Evolutionary conservation across 2,113 vertebrate species (phyloP), one percentile per base, ranked within the genome.

Genomic region (Leptocoma aspasia): DNA sequence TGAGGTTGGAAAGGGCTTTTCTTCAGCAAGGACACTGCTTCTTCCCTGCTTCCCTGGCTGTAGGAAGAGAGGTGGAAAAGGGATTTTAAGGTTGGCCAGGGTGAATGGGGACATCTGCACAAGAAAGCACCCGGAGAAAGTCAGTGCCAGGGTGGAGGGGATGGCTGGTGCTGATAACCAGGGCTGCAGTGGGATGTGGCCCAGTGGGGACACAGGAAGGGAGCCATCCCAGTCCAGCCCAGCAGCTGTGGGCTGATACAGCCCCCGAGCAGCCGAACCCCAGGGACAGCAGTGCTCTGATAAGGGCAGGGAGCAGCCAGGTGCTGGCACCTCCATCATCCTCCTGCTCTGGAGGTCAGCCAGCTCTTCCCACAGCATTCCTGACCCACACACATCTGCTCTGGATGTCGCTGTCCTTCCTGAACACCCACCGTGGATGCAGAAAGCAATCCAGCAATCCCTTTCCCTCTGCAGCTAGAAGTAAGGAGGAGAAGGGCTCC

Each of bases 331-430:
- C 56, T 57, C 64, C 84, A n/a, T 41, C 1, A 1, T 7, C 7
- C 8, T 27, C 42, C 20, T 0, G 0, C 54, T 69, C 44, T 0
- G 0, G 27, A 24, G 19, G 6, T 7, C 52, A 57, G 4, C 8
- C 31, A 45, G 53, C 65, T 76, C 49, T 72, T 23, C 61, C 31
- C 41, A 42, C 71, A 89, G 35, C 39, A 20, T 6, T 59, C 21
- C 44, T 5, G 24, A 44, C 8, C 10, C 52, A 33, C 19, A 22
- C 0, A 1, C 11, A 1, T 39, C 31, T 41, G 56, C 56, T 84
- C 35, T 56, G 66, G 15, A 27, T 47, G 23, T 26, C 23, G 8
- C 2, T 13, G 63, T 44, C 30, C 73, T 56, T 56, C 41, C 75
- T 6, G 4, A 61, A 19, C 42, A 44, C 2, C 41, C 49, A 35